Evolutionary conservation across 2,113 vertebrate genomes (phyloP).

Genomic region (Actinemys pallida): DNA sequence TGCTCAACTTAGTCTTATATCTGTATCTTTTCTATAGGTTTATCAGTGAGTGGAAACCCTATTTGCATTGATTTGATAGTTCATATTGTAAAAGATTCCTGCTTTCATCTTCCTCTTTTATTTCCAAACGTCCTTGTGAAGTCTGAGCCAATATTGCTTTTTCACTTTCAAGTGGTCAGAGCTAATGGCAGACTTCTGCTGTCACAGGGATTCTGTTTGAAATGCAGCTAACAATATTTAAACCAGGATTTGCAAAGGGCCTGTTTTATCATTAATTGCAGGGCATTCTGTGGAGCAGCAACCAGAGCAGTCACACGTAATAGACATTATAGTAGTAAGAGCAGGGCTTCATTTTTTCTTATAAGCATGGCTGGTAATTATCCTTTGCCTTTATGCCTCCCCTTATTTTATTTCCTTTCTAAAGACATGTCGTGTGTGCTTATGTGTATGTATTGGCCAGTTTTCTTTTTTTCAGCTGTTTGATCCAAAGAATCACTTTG

Average conservation of each 20-base stretch:
- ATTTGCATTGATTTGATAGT: constrained; percentile 51
- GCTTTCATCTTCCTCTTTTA: constrained; percentile 55
- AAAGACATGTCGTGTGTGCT: neutral
- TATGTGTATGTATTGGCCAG: neutral
- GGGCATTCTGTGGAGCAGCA: neutral
- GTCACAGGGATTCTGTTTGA: constrained; percentile 35
- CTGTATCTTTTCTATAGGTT: constrained; percentile 10
- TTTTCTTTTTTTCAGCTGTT: neutral
- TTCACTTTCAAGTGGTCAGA: constrained; percentile 23
- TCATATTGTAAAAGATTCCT: constrained; percentile 46
- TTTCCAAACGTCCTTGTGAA: constrained; percentile 49
- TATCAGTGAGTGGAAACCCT: constrained; percentile 13
- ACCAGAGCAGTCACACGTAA: neutral
- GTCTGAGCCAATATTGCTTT: constrained; percentile 59
- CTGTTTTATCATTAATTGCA: constrained; percentile 15
- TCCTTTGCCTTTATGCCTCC: neutral
- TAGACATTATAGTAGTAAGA: neutral
- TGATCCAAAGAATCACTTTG: neutral
- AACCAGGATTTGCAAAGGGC: neutral
- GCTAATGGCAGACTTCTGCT: constrained; percentile 29
- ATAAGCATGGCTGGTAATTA: rapidly evolving
- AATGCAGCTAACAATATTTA: constrained; percentile 25
- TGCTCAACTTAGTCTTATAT: neutral
- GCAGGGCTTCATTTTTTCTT: neutral
- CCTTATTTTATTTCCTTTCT: neutral